A percentile compares a stretch with the other conserved stretches of the same genome.
Conservation (phyloP, 1,140 invertebrate species). For the Brachionus rotundiformis region DNA sequence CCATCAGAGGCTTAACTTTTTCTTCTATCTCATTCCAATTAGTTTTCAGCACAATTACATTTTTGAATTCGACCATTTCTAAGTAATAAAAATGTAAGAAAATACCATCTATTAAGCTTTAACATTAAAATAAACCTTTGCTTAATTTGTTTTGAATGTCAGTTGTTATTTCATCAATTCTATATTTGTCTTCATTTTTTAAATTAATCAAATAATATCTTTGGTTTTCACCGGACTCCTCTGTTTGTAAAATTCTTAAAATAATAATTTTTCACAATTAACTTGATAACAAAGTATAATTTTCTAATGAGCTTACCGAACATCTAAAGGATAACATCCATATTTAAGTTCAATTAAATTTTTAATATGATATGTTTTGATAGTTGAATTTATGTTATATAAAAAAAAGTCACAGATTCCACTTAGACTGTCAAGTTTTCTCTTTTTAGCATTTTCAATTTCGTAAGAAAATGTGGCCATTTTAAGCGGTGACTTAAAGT, state of each 20-base stretch:
- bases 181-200: neutral
- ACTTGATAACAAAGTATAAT: neutral
- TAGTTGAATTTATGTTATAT: neutral
- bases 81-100: neutral
- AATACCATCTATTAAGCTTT: neutral
- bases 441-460: neutral
- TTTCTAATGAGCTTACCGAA: neutral
- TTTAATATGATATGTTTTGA: constrained; percentile 1
- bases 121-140: neutral
- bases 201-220: neutral
- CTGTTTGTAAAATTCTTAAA: neutral
- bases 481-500: neutral
- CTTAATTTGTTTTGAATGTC: neutral
- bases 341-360: constrained; percentile 16
- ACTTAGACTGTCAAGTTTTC: neutral
- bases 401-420: constrained; percentile 25
- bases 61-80: neutral
- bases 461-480: constrained; percentile 13
- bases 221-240: neutral
- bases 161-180: neutral
- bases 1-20: constrained; percentile 20
- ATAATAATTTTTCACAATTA: neutral
- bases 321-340: neutral
- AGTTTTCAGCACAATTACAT: neutral
- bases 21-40: constrained; percentile 28